Percentiles rank a stretch among this genome's conserved stretches.
These are phyloP conservation scores for Drosophila erecta DNA, from an alignment of 1,140 invertebrate species.

Conservation along the genomic window DNA sequence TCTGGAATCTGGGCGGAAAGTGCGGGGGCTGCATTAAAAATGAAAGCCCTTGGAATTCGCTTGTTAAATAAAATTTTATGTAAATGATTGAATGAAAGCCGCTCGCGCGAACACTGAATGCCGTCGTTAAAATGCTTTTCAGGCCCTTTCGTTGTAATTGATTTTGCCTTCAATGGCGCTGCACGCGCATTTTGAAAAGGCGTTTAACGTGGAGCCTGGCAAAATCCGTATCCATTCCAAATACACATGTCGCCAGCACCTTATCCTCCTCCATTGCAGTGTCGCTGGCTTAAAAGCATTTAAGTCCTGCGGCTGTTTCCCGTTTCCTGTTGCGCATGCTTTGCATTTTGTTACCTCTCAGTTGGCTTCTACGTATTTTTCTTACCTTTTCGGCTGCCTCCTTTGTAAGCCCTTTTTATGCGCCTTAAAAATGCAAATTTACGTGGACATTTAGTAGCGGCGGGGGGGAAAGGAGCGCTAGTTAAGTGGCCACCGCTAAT, in stretches of 20 bases:
- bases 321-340: constrained; percentile 66
- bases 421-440: constrained; percentile 77
- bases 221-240: constrained; percentile 7
- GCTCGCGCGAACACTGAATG: constrained; percentile 23
- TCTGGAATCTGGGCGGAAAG: constrained; percentile 1
- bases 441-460: constrained; percentile 54
- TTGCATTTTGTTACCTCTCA: constrained; percentile 49
- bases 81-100: constrained; percentile 52
- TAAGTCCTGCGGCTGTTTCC: constrained; percentile 59
- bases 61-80: constrained; percentile 66
- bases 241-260: not conserved
- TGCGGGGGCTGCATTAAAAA: constrained; percentile 46
- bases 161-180: constrained; percentile 41
- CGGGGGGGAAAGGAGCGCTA: constrained; percentile 13
- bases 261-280: constrained; percentile 28
- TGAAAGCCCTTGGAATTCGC: constrained; percentile 61
- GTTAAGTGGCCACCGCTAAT: constrained; percentile 70
- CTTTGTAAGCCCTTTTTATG: constrained; percentile 51
- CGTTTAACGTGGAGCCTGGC: constrained; percentile 20
- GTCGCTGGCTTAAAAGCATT: constrained; percentile 30
- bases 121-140: constrained; percentile 49
- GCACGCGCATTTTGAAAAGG: constrained; percentile 27
- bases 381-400: constrained; percentile 13
- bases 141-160: constrained; percentile 44
- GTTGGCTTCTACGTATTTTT: not conserved